Evolutionary conservation across 1,140 invertebrate genomes (phyloP), one percentile per base, ranked within the genome.

Genomic region (Myzus persicae): DNA sequence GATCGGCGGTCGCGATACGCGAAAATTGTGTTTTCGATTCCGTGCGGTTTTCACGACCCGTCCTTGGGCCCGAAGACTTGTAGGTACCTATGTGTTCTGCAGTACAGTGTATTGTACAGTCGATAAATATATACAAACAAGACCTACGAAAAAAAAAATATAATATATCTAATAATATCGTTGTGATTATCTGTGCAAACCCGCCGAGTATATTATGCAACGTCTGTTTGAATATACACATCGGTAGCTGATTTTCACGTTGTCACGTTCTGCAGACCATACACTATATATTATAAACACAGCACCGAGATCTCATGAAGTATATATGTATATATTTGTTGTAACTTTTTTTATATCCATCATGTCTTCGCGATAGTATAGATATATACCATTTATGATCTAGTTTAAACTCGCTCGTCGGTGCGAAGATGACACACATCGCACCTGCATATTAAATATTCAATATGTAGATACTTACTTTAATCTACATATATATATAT

Each of bases 41-140:
- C 36, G n/a, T 89, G 87, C 36, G 87, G 87, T 89, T 89, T 89
- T 89, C 87, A 48, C 46, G n/a, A 48, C n/a, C 20, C 46, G 87
- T 87, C 85, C 85, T 87, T 87, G 85, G 85, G 14, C 14, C 14
- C 14, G 26, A 18, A 87, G 31, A 46, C 44, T n/a, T 5, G 59
- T 67, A 67, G 59, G 14, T 76, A n/a, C n/a, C n/a, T n/a, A n/a
- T n/a, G 31, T n/a, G 59, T 76, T 59, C 31, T 59, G 31, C 54
- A 4, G 54, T 20, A 31, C 7, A 0, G n/a, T 59, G 11, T 24
- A 54, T 8, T 51, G 9, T 54, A 26, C 22, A n/a, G 31, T 5
- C 59, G 14, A 14, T 46, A 36, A 81, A 36, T 8, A 24, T 36
- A 36, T 87, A 87, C 18, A 20, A 31, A 36, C 31, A n/a, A 46